Evolutionary conservation across 2,888 invertebrate genomes (phyloP).

Genomic region (Lepeophtheirus nordmannii): DNA sequence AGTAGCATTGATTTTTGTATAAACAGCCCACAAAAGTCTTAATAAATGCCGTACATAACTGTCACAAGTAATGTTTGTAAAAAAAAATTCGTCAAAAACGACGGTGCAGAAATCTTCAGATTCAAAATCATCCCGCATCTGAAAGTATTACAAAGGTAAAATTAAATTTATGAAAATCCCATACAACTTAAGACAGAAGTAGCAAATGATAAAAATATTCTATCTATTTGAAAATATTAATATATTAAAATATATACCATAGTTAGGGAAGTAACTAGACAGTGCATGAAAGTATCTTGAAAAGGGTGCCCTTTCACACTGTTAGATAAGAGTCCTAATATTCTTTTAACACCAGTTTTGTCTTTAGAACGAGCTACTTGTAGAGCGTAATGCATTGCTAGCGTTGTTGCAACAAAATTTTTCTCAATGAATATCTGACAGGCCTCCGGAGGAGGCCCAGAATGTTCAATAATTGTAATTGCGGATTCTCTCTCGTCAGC

Average conservation of each 20-base stretch:
- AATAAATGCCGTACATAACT: constrained; percentile 80
- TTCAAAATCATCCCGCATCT: constrained; percentile 76
- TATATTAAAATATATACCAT: neutral
- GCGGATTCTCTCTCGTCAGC: constrained; percentile 86
- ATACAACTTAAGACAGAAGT: too few species aligned
- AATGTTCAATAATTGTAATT: constrained; percentile 80
- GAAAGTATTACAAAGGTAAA: constrained; percentile 27
- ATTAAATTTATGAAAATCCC: too few species aligned
- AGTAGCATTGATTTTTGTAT: constrained; percentile 17
- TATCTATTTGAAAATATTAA: neutral
- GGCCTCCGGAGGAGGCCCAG: constrained; percentile 75
- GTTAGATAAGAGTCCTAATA: constrained; percentile 72
- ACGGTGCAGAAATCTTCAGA: constrained; percentile 88
- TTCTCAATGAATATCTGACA: constrained; percentile 38
- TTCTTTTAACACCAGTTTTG: constrained; percentile 60
- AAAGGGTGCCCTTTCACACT: constrained; percentile 83
- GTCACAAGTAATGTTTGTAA: constrained; percentile 70
- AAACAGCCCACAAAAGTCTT: constrained; percentile 42
- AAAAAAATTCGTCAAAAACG: constrained; percentile 86
- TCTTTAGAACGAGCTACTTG: constrained; percentile 69
- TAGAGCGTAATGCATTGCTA: constrained; percentile 86
- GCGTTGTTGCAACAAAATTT: constrained; percentile 57
- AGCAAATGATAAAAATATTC: too few species aligned
- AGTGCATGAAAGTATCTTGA: constrained; percentile 87
- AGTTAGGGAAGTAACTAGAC: constrained; percentile 44